Percentiles rank a stretch among this genome's conserved stretches.
These are phyloP conservation scores for Telenomus remus DNA, from an alignment of 1,140 invertebrate genomes.

Conservation along the genomic window DNA sequence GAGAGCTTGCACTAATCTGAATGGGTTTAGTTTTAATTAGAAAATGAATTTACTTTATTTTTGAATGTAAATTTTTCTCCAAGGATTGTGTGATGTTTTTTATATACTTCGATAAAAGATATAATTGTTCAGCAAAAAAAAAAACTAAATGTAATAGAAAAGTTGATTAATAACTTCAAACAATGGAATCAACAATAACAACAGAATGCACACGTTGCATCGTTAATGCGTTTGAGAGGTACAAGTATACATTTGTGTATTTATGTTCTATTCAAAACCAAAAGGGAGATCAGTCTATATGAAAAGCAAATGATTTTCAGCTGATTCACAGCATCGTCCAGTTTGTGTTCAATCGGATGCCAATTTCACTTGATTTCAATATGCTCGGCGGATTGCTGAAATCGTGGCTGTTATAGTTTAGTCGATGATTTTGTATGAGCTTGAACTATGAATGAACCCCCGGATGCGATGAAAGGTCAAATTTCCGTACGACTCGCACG, in stretches of 20 bases:
- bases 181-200: too few species aligned
- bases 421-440: constrained; percentile 29
- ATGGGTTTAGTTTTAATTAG: too few species aligned
- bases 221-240: too few species aligned
- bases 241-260: neutral
- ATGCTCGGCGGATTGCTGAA: constrained; percentile 30
- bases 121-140: too few species aligned
- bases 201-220: too few species aligned
- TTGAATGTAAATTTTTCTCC: too few species aligned
- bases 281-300: constrained; percentile 22
- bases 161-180: too few species aligned
- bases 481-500: constrained; percentile 11
- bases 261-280: constrained; percentile 33
- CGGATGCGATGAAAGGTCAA: constrained; percentile 29
- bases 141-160: too few species aligned
- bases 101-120: too few species aligned
- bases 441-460: constrained; percentile 21
- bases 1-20: too few species aligned
- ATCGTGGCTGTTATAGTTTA: constrained; percentile 43
- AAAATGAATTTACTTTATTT: too few species aligned
- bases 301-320: constrained; percentile 51
- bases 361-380: constrained; percentile 55
- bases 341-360: constrained; percentile 54
- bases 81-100: too few species aligned
- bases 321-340: constrained; percentile 36